Conservation (phyloP, 2,797 vertebrate species). For the Rhynchotus rufescens region DNA sequence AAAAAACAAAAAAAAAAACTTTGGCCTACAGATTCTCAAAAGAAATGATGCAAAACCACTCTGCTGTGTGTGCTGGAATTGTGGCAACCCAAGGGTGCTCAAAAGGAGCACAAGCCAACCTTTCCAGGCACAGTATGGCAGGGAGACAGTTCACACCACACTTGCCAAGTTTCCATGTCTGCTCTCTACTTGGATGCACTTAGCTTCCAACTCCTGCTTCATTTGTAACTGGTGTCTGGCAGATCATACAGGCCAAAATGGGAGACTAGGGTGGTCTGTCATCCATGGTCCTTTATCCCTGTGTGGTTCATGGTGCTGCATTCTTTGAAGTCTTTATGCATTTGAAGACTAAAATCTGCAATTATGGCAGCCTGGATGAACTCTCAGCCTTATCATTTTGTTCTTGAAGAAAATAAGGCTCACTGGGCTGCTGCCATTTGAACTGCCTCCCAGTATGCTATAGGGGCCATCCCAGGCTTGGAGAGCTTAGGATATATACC, state of each 20-base stretch:
- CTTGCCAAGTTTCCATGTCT: background rate
- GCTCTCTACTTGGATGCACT: background rate
- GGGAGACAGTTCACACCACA: background rate
- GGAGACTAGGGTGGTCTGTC: background rate
- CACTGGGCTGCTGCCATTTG: background rate
- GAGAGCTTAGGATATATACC: background rate
- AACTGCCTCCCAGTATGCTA: background rate
- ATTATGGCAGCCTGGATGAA: background rate
- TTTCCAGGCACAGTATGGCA: background rate
- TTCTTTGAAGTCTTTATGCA: background rate
- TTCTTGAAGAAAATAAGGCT: accelerated
- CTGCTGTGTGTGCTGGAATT: background rate
- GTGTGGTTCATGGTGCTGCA: background rate
- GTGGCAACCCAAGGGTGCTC: background rate
- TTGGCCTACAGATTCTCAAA: background rate
- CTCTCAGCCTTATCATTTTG: background rate
- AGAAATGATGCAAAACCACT: background rate
- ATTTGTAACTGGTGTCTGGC: background rate
- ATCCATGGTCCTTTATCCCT: background rate
- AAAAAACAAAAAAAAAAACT: background rate
- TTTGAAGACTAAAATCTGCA: background rate
- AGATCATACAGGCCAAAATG: background rate
- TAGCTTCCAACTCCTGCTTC: background rate
- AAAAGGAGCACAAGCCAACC: background rate
- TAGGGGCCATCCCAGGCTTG: background rate